Evolutionary conservation across 64 coral and sea anemone genomes (phyloP).

Genomic region (Trachythela sp.): DNA sequence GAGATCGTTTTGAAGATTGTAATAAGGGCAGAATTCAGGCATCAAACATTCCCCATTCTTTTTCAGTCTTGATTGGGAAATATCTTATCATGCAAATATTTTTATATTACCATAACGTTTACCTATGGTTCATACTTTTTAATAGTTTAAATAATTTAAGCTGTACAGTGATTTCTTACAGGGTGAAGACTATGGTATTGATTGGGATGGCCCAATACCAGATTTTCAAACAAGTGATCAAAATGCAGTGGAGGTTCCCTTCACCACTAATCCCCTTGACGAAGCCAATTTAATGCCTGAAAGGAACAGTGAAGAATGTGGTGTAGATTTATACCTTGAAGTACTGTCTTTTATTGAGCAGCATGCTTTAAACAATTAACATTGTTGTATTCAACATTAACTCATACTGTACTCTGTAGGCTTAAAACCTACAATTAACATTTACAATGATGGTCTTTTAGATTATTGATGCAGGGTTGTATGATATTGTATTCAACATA

Average conservation of each 20-base stretch:
- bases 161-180: neutral
- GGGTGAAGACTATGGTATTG: constrained; percentile 32
- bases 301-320: constrained; percentile 36
- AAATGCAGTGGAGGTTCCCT: constrained; percentile 42
- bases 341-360: constrained; percentile 31
- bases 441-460: too few relatives aligned
- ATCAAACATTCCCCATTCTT: too few relatives aligned
- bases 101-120: neutral
- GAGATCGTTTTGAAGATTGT: too few relatives aligned
- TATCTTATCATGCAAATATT: too few relatives aligned
- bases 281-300: constrained; percentile 39
- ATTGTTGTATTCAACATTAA: neutral
- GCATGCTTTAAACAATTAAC: neutral
- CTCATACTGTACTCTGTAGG: too few relatives aligned
- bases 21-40: too few relatives aligned
- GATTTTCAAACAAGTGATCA: constrained; percentile 34
- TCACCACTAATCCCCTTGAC: constrained; percentile 38
- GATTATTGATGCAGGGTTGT: too few relatives aligned
- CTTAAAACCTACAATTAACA: too few relatives aligned
- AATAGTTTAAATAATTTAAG: neutral
- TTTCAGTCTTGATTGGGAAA: too few relatives aligned
- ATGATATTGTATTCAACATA: too few relatives aligned
- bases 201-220: constrained; percentile 52
- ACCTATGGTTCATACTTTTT: neutral
- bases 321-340: constrained; percentile 52